Conservation (phyloP, 2,113 vertebrate species). For the Arothron firmamentum region DNA sequence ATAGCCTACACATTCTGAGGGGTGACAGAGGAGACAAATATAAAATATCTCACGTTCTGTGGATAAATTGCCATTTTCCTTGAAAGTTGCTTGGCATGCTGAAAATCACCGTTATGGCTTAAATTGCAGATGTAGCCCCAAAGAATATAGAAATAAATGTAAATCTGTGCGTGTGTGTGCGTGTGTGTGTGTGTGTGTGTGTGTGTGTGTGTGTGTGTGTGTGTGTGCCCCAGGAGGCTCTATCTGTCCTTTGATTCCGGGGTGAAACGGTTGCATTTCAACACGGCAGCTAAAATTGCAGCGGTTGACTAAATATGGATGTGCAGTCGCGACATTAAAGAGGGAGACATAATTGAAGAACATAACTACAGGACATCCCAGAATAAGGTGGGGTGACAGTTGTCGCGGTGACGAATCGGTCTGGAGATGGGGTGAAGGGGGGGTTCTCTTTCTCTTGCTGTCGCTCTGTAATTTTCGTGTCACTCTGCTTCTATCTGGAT, state of each 20-base stretch:
- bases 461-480: slow-evolving; percentile 43
- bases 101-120: slow-evolving; percentile 64
- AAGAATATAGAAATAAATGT: slow-evolving; percentile 72
- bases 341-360: slow-evolving; percentile 78
- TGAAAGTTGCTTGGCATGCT: slow-evolving; percentile 65
- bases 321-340: slow-evolving; percentile 78
- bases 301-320: slow-evolving; percentile 77
- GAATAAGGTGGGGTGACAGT: slow-evolving; percentile 63
- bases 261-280: slow-evolving; percentile 69
- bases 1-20: slow-evolving; percentile 40
- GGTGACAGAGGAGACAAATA: slow-evolving; percentile 49
- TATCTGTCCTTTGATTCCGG: slow-evolving; percentile 75
- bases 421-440: slow-evolving; percentile 44
- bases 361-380: slow-evolving; percentile 79
- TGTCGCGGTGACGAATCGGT: slow-evolving; percentile 71
- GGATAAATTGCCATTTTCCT: slow-evolving; percentile 68
- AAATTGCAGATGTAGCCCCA: slow-evolving; percentile 72
- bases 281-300: slow-evolving; percentile 73
- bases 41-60: slow-evolving; percentile 48
- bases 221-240: slow-evolving; percentile 58
- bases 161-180: slow-evolving; percentile 52
- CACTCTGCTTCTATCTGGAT: slow-evolving; percentile 20
- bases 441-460: slow-evolving; percentile 20
- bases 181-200: slow-evolving; percentile 12
- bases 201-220: slow-evolving; percentile 20